Percentiles rank a stretch among this genome's conserved stretches.
phyloP scores from a whole-genome alignment of 2,888 invertebrate genomes.

The Cephus nigrinus region DNA sequence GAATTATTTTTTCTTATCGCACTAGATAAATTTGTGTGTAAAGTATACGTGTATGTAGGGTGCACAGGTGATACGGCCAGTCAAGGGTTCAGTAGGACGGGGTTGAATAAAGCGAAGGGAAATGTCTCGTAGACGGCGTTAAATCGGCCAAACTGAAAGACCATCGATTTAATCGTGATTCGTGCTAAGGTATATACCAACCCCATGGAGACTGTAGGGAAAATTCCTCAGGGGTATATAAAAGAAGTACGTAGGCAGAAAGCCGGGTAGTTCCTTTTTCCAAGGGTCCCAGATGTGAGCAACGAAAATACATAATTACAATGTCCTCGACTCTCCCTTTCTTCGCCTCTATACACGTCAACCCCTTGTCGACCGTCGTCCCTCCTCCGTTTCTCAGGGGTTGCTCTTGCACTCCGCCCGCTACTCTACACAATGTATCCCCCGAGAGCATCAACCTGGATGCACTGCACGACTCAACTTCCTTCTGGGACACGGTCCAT shows the following conservation, averaged over 20 bases:
- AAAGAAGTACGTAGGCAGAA: too few species aligned
- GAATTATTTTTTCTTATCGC: too few species aligned
- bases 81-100: too few species aligned
- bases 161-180: slow-evolving; percentile 21
- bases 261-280: slow-evolving; percentile 11
- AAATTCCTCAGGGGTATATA: too few species aligned
- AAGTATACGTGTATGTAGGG: too few species aligned
- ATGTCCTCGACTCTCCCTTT: slow-evolving; percentile 40
- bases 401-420: slow-evolving; percentile 46
- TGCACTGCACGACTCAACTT: not conserved
- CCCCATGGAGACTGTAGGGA: too few species aligned
- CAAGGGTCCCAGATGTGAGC: slow-evolving; percentile 54
- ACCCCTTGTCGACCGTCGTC: not conserved
- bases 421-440: slow-evolving; percentile 55
- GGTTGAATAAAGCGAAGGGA: too few species aligned
- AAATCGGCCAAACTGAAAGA: slow-evolving; percentile 23
- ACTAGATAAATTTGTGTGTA: too few species aligned
- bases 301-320: slow-evolving; percentile 58
- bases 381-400: slow-evolving; percentile 31
- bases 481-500: not conserved
- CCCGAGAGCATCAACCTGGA: slow-evolving; percentile 31
- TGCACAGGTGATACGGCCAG: too few species aligned
- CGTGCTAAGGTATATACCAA: not conserved
- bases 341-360: too few species aligned
- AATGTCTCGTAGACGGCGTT: slow-evolving; percentile 10